A percentile compares a stretch with the other conserved stretches of the same genome.
phyloP scores from a whole-genome alignment of 2,888 invertebrate species.

The Trachelus iudaicus region DNA sequence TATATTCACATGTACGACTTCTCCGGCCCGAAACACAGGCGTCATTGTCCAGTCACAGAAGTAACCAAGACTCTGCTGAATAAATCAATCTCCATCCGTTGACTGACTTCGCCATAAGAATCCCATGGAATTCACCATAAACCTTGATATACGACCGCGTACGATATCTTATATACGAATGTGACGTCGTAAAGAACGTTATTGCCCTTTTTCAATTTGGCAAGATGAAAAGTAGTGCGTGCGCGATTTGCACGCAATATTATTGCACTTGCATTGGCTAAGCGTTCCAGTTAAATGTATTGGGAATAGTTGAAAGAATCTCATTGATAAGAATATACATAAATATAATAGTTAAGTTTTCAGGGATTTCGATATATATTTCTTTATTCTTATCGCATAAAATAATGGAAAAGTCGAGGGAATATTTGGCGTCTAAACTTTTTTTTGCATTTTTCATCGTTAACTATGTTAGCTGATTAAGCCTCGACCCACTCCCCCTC shows the following conservation, averaged over 20 bases:
- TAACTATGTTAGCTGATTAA: background rate
- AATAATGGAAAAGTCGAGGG: too few species aligned
- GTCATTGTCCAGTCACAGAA: conserved; percentile 18
- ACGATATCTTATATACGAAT: background rate
- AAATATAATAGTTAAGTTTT: too few species aligned
- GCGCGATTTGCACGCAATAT: background rate
- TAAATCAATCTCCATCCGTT: conserved; percentile 17
- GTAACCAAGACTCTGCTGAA: conserved; percentile 15
- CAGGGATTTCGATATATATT: too few species aligned
- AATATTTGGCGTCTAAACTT: background rate
- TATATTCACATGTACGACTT: background rate
- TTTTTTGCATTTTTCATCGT: background rate
- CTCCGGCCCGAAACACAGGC: conserved; percentile 9
- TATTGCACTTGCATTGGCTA: background rate
- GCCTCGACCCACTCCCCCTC: background rate
- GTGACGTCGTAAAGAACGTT: background rate
- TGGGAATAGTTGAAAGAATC: background rate
- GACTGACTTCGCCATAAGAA: conserved; percentile 13
- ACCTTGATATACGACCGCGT: conserved; percentile 12
- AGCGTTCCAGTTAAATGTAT: background rate
- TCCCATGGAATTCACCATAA: background rate
- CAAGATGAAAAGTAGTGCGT: background rate
- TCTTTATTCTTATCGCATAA: too few species aligned
- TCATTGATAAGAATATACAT: background rate
- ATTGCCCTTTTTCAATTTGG: background rate